Conservation (phyloP, 2,797 vertebrate genomes). For the Tapera naevia region DNA sequence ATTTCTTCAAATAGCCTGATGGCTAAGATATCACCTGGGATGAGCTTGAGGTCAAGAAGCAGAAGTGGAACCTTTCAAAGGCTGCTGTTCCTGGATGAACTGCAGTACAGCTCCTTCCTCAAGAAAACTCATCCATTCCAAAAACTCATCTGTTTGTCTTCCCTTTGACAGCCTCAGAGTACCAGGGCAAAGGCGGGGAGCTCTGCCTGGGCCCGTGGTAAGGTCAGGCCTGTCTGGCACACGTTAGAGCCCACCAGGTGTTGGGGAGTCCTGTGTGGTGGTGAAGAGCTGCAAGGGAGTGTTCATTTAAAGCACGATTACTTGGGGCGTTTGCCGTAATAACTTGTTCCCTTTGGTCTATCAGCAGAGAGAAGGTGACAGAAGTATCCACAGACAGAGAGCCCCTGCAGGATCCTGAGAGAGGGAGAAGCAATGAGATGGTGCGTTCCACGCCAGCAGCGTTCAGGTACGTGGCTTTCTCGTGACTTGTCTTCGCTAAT, state of each 20-base stretch:
- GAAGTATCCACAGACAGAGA: no score
- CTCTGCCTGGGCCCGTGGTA: rapidly evolving
- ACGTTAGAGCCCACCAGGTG: not conserved
- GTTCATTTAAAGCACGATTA: not conserved
- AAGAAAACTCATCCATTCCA: not conserved
- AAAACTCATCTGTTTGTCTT: not conserved
- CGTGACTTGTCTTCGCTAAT: no score
- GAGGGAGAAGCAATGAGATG: constrained; percentile 39
- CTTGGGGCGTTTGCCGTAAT: not conserved
- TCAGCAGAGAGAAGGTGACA: constrained; percentile 34
- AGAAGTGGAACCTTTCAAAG: not conserved
- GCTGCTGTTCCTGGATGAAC: not conserved
- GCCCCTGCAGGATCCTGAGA: constrained; percentile 37
- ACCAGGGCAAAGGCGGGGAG: not conserved
- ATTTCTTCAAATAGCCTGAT: constrained; percentile 19
- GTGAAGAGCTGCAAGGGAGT: not conserved
- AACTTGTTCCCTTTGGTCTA: constrained; percentile 44
- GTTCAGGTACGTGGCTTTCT: constrained; percentile 66
- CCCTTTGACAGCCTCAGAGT: constrained; percentile 9
- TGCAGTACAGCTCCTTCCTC: not conserved
- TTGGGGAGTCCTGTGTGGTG: no score
- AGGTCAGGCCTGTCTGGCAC: not conserved
- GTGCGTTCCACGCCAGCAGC: constrained; percentile 34
- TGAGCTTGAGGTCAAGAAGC: not conserved
- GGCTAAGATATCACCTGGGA: not conserved